Base-by-base conservation (phyloP, 2,797 vertebrate genomes). In the Danio jaintianensis region DNA sequence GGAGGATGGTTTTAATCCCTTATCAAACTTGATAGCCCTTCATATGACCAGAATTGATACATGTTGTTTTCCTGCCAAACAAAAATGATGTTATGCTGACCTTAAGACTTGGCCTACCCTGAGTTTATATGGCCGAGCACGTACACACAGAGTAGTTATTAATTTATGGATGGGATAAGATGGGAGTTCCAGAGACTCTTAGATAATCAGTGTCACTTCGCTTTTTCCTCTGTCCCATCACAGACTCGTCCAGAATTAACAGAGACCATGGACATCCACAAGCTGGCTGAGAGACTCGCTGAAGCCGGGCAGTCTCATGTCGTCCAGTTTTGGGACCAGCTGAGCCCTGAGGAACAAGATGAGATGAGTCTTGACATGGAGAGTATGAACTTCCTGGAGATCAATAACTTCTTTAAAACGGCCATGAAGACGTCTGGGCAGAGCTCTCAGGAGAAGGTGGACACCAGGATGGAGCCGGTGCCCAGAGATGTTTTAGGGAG, bases 401-500 rank as follows among this genome's bases (percentile, higher is more conserved):
- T 98, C 83, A 94, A 92, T 45, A 75, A 85, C 1, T 97, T 96
- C 89, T 99, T 97, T 86, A 89, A 84, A 80, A 94, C 86, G 0
- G 96, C 97, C 85, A 95, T 94, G 87, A 89, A 91, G 84, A 87
- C 50, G 0, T 93, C 92, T 40, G 84, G 83, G 77, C 91, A 81
- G 76, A 87, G 59, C 55, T 92, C 92, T n/a, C 89, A 93, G 0
- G 92, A 95, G 82, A 92, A 95, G 78, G 90, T 97, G 89, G 97
- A 98, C 43, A 50, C 84, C 15, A 93, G 94, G 18, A 96, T 99
- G 96, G 96, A 96, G 82, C 93, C 96, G 0, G 94, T 98, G n/a
- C 96, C 97, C 1, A 90, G 92, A 66, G 96, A 97, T 6, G 95
- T 96, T 43, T 85, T 97, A 78, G 97, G 97, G 75, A 98, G 97